Percentiles rank a stretch among this genome's conserved stretches.
phyloP scores from a whole-genome alignment of 2,113 vertebrate species.

The Lathamus discolor region DNA sequence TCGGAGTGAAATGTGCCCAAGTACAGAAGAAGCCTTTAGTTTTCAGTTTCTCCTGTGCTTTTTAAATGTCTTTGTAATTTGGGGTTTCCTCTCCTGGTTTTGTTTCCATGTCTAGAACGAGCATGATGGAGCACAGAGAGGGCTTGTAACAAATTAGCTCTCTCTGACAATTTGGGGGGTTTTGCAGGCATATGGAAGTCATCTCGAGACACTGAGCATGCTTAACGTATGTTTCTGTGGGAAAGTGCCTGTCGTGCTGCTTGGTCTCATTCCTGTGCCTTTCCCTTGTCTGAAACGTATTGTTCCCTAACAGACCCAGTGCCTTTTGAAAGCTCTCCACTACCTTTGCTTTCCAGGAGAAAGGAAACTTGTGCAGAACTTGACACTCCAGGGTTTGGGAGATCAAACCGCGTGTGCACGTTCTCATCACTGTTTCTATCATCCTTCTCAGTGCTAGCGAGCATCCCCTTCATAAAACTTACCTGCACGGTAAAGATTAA shows the following conservation, averaged over 20 bases:
- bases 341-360: not conserved
- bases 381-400: not conserved
- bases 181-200: not conserved
- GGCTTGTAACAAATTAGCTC: not conserved
- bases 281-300: not conserved
- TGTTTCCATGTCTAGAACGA: not conserved
- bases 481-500: accelerated
- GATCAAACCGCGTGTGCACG: not conserved
- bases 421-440: not conserved
- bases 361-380: not conserved
- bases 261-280: not conserved
- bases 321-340: not conserved
- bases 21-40: not conserved
- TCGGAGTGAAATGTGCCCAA: not conserved
- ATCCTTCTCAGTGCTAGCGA: not conserved
- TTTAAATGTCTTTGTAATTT: not conserved
- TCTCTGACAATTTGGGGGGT: not conserved
- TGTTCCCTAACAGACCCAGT: not conserved
- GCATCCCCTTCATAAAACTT: not conserved
- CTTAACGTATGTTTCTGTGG: not conserved
- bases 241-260: not conserved
- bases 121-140: not conserved
- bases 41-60: not conserved
- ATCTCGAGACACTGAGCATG: not conserved
- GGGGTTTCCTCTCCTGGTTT: not conserved